Base-by-base conservation (phyloP, 2,797 vertebrate species). In the Cheirogaleus major region DNA sequence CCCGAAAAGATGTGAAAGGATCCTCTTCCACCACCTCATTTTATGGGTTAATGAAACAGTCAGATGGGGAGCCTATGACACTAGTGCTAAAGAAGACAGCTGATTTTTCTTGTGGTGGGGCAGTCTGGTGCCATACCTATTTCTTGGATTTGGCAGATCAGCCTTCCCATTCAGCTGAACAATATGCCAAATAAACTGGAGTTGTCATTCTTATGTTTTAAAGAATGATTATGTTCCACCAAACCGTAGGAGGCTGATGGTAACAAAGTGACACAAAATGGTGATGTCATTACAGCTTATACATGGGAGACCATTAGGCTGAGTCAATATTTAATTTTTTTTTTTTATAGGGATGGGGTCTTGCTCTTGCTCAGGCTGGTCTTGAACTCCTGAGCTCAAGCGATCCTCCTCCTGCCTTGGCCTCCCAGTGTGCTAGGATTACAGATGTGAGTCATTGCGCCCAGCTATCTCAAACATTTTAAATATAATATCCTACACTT, bases 131-230 rank as follows among this genome's bases (percentile, higher is more conserved):
- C 50, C 55, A 65, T 27, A 23, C 23, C 9, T 23, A 30, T 63
- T 83, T 72, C 32, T 92, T 76, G 10, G 63, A 48, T 52, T 88
- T 81, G 27, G 32, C 57, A 89, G 73, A 41, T 59, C 45, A 38
- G 5, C 45, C 69, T 95, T 92, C 43, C 52, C 15, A 35, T 13
- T 82, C 78, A 41, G 12, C 7, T 84, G 1, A 69, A 50, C 32
- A 12, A 2, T 73, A 12, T 50, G 35, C 27, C 69, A 93, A 8
- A 81, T 81, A 92, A 91, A 96, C 45, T 30, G n/a, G 52, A 65
- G 32, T 57, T 93, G 55, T 91, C 82, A 80, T 78, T 94, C 17
- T 86, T 11, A 84, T 43, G 27, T 93, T 86, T 96, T 90, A 83
- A 94, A 88, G 81, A 90, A 48, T 70, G 38, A 25, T 67, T 85